These are phyloP conservation scores for Machimus atricapillus DNA, from an alignment of 2,888 invertebrate genomes.

Conservation along the genomic window DNA sequence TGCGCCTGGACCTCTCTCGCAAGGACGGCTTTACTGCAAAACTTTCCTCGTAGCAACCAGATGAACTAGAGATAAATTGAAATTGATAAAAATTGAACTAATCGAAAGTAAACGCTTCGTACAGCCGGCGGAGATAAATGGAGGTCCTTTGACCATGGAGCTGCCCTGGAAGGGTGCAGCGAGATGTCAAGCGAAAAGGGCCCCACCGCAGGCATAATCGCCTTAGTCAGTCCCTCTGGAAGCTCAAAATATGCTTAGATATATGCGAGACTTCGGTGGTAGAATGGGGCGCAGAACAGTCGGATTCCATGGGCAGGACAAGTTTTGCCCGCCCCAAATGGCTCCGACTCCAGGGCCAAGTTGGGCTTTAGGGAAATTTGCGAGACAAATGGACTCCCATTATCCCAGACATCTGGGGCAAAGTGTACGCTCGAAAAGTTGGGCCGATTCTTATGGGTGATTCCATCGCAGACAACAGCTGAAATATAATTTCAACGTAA, in stretches of 20 bases:
- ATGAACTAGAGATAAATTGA: constrained; percentile 37
- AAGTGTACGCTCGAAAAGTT: not conserved
- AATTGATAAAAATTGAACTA: constrained; percentile 39
- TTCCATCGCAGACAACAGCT: constrained; percentile 18
- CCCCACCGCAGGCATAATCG: not conserved
- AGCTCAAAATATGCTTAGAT: not conserved
- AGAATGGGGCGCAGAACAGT: not conserved
- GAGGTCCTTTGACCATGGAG: constrained; percentile 9
- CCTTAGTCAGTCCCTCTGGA: not conserved
- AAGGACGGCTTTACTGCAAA: not conserved
- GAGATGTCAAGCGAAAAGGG: not conserved
- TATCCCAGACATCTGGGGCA: constrained; percentile 17
- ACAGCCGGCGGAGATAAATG: constrained; percentile 21
- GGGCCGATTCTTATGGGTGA: not conserved
- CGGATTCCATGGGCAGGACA: not conserved
- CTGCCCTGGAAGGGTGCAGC: not conserved
- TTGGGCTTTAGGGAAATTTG: constrained; percentile 15
- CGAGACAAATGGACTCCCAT: constrained; percentile 33
- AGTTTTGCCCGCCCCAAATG: not conserved
- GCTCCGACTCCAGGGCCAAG: not conserved
- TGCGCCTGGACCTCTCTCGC: not conserved
- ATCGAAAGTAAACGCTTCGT: not conserved
- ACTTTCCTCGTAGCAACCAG: not conserved
- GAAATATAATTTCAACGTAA: constrained; percentile 13
- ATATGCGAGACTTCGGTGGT: not conserved